phyloP scores from a whole-genome alignment of 1,140 invertebrate genomes.

The Tetramorium parvispinum region DNA sequence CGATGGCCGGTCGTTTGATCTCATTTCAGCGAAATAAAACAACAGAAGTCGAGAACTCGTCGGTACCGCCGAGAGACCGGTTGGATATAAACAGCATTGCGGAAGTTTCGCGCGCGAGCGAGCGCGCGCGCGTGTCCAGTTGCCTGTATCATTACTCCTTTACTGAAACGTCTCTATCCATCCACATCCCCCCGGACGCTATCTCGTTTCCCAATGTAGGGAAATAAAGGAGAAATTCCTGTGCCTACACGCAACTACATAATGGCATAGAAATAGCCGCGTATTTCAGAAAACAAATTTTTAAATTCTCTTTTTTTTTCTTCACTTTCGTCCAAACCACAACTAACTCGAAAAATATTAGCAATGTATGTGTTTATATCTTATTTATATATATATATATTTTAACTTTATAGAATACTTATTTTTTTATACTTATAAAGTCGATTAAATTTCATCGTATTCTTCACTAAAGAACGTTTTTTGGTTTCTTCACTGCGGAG shows the following conservation, averaged over 20 bases:
- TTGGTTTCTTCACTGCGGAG: background rate
- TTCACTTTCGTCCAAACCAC: background rate
- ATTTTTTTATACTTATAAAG: background rate
- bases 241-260: background rate
- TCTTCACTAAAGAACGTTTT: background rate
- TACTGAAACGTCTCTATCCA: slow-evolving; percentile 78
- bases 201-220: slow-evolving; percentile 54
- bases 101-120: slow-evolving; percentile 71
- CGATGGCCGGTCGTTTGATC: slow-evolving; percentile 73
- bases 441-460: background rate
- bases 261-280: background rate
- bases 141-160: slow-evolving; percentile 79
- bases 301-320: background rate
- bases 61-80: slow-evolving; percentile 67
- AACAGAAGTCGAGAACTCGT: slow-evolving; percentile 52
- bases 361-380: background rate
- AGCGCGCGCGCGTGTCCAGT: slow-evolving; percentile 75
- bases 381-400: background rate
- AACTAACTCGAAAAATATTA: background rate
- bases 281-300: background rate
- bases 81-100: slow-evolving; percentile 74
- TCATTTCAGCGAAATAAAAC: slow-evolving; percentile 71
- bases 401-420: background rate
- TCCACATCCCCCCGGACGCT: slow-evolving; percentile 50
- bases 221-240: background rate